Conservation (phyloP, 1,140 invertebrate species). For the Dinoponera quadriceps region DNA sequence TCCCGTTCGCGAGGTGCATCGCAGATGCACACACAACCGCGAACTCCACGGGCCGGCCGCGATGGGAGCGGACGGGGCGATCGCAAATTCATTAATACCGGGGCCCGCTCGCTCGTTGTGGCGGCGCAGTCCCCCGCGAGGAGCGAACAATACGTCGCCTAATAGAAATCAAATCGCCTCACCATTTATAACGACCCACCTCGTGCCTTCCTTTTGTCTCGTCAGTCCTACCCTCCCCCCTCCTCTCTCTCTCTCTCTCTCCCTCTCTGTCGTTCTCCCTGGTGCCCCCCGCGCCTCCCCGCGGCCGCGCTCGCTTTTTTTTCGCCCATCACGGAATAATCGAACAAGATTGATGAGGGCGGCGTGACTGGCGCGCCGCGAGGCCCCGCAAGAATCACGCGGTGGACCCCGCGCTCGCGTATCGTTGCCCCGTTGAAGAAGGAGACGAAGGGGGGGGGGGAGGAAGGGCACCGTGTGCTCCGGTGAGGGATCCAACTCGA, state of each 20-base stretch:
- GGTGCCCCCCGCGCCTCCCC: neutral
- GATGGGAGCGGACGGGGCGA: slow-evolving; percentile 35
- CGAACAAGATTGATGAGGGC: slow-evolving; percentile 86
- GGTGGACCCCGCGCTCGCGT: slow-evolving; percentile 54
- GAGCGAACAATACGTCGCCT: slow-evolving; percentile 81
- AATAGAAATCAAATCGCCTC: slow-evolving; percentile 84
- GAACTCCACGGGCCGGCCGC: slow-evolving; percentile 1
- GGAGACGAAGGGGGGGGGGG: neutral
- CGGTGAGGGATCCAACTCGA: neutral
- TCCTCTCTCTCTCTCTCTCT: slow-evolving; percentile 14
- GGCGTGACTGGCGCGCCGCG: slow-evolving; percentile 80
- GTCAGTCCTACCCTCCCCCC: slow-evolving; percentile 44
- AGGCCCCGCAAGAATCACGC: slow-evolving; percentile 55
- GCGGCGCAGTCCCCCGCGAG: slow-evolving; percentile 63
- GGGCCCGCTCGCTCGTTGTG: slow-evolving; percentile 18
- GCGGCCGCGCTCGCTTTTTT: slow-evolving; percentile 74
- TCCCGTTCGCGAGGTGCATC: no score
- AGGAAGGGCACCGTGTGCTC: neutral
- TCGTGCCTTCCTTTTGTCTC: slow-evolving; percentile 69
- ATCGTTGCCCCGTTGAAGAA: slow-evolving; percentile 18
- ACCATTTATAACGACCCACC: slow-evolving; percentile 80
- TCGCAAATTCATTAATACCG: slow-evolving; percentile 69
- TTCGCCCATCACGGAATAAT: slow-evolving; percentile 85
- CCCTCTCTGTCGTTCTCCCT: slow-evolving; percentile 32
- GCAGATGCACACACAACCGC: no score